Evolutionary conservation across 1,140 invertebrate genomes (phyloP).

Genomic region (Asbolus verrucosus): DNA sequence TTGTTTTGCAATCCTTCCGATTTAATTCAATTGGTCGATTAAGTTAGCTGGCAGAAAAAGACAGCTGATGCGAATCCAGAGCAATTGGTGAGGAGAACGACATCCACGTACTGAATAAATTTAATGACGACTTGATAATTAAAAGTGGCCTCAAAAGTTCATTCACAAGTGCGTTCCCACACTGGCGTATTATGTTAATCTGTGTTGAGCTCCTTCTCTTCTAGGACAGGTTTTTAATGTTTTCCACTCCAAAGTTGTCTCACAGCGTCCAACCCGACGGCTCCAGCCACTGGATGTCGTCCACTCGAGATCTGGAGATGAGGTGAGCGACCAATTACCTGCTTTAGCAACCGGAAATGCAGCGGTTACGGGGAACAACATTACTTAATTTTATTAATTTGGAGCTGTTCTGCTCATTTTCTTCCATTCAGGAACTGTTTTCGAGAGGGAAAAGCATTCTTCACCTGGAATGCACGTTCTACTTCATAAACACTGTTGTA

Average conservation of each 20-base stretch:
- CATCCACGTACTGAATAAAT: conserved; percentile 46
- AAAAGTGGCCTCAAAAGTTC: conserved; percentile 60
- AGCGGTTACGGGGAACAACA: conserved; percentile 17
- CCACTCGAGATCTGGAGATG: neutral
- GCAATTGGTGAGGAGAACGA: conserved; percentile 25
- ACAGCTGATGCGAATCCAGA: neutral
- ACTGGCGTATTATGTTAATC: conserved; percentile 54
- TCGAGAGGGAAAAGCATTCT: neutral
- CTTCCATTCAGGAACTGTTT: neutral
- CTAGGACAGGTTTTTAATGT: conserved; percentile 46
- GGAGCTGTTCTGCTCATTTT: neutral
- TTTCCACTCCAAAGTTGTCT: conserved; percentile 19
- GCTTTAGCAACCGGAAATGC: conserved; percentile 26
- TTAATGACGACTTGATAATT: conserved; percentile 60
- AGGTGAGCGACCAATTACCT: conserved; percentile 24
- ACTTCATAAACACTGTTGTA: neutral
- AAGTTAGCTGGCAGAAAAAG: conserved; percentile 4
- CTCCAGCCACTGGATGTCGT: conserved; percentile 22
- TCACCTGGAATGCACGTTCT: neutral
- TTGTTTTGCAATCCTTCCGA: neutral
- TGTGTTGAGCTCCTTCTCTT: conserved; percentile 32
- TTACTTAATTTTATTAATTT: conserved; percentile 17
- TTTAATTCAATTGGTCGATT: conserved; percentile 10
- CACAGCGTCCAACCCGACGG: conserved; percentile 25
- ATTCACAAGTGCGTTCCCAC: conserved; percentile 61